Percentiles rank a stretch among this genome's conserved stretches.
These are phyloP conservation scores for Pristionchus entomophagus DNA, from an alignment of 2,888 invertebrate species.

Conservation along the genomic window DNA sequence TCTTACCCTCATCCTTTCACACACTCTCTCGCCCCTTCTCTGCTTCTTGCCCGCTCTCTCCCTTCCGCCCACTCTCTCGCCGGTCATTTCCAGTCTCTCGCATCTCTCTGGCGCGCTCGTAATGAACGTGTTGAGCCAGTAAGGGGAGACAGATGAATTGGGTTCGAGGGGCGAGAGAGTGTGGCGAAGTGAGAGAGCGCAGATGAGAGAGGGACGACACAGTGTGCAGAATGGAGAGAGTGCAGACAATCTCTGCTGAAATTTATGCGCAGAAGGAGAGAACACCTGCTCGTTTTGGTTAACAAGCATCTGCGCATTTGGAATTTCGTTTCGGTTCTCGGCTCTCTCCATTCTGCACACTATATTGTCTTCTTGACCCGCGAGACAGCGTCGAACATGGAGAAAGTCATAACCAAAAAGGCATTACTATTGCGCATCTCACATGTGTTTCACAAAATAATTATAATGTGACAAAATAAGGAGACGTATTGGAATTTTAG, in stretches of 20 bases:
- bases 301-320: no score
- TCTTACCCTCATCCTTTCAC: neutral
- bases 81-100: neutral
- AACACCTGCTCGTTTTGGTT: neutral
- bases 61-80: neutral
- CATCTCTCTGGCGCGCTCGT: neutral
- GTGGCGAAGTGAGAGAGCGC: neutral
- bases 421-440: no score
- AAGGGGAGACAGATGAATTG: neutral
- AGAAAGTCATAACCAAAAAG: no score
- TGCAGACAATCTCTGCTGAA: neutral
- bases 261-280: neutral
- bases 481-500: neutral
- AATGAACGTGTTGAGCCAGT: conserved; percentile 29
- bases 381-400: neutral
- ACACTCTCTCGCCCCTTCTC: conserved; percentile 7
- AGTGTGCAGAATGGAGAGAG: neutral
- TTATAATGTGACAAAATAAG: neutral
- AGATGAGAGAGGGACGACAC: neutral
- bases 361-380: neutral
- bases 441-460: neutral
- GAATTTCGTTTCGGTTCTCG: no score
- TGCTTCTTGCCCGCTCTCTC: neutral
- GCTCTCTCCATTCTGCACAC: no score
- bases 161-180: neutral